Evolutionary conservation across 2,797 vertebrate genomes (phyloP), one percentile per base, ranked within the genome.

Genomic region (Malurus splendens): DNA sequence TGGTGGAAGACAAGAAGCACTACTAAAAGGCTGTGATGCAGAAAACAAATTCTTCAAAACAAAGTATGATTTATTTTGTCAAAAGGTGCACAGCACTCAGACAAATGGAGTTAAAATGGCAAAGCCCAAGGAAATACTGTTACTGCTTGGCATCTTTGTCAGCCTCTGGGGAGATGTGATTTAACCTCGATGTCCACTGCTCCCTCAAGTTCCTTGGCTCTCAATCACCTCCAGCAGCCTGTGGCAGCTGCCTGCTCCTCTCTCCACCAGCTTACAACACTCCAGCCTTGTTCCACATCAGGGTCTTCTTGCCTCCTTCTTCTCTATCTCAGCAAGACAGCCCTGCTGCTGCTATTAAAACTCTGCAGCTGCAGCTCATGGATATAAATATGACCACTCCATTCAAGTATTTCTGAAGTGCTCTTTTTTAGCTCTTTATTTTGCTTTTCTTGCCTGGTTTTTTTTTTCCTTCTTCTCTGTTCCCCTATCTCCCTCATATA

Each of bases 1-100:
- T 41, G 15, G 27, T 47, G 24, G 42, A 73, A 85, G 65, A 78
- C 6, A 3, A 76, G 74, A 59, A 57, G 42, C 47, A 4, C 51
- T 64, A 77, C 80, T 81, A 61, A 89, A 90, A 89, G 18, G 52
- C 57, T 7, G 3, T 25, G 75, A 82, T 48, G 74, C 86, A 83
- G 92, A 72, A 87, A 87, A 64, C 51, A 75, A 83, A 73, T 84
- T 91, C 81, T 60, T 70, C 61, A 79, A 84, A 88, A 48, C 52
- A 62, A 90, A 89, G 60, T 13, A 22, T 60, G 75, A 82, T 85
- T 90, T 84, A 67, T 91, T 84, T 82, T 67, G 50, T 80, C 84
- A 76, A 77, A 85, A 90, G 45, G n/a, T 11, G 23, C 24, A 20
- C 27, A 79, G 68, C 67, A 24, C 61, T 88, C 81, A 56, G 81